phyloP scores from a whole-genome alignment of 2,888 invertebrate genomes.

The Laothoe populi region DNA sequence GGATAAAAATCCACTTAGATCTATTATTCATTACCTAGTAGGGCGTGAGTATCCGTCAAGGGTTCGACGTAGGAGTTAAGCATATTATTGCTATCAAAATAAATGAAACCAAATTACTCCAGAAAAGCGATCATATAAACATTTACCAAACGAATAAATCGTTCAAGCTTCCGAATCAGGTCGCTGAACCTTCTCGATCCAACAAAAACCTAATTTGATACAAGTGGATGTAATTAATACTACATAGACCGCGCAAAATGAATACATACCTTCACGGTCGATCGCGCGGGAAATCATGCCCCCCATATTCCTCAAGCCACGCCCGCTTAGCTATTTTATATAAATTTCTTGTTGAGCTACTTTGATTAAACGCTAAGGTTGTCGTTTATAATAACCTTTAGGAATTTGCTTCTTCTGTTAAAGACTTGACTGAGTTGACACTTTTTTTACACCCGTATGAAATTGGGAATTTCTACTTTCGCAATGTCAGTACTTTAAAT shows the following conservation, averaged over 20 bases:
- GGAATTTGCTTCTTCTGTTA: not conserved
- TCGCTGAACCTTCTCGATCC: not conserved
- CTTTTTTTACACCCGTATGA: no score
- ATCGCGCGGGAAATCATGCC: not conserved
- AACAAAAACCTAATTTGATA: not conserved
- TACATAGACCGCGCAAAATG: not conserved
- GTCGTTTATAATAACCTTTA: not conserved
- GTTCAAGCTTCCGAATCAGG: not conserved
- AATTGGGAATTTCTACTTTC: no score
- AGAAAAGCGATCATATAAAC: no score
- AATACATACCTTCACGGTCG: conserved; percentile 17
- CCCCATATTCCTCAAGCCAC: not conserved
- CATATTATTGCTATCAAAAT: no score
- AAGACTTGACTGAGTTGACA: not conserved
- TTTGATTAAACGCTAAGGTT: conserved; percentile 15
- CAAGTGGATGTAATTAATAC: not conserved
- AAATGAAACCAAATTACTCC: no score
- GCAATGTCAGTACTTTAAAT: no score
- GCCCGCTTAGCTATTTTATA: not conserved
- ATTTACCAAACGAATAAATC: no score
- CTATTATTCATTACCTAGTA: no score
- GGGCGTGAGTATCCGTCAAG: no score
- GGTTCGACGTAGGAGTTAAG: no score
- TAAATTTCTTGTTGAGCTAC: conserved; percentile 6
- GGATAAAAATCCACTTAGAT: no score